These are phyloP conservation scores for Neocrepidodera transversa DNA, from an alignment of 2,888 invertebrate genomes.

Conservation along the genomic window DNA sequence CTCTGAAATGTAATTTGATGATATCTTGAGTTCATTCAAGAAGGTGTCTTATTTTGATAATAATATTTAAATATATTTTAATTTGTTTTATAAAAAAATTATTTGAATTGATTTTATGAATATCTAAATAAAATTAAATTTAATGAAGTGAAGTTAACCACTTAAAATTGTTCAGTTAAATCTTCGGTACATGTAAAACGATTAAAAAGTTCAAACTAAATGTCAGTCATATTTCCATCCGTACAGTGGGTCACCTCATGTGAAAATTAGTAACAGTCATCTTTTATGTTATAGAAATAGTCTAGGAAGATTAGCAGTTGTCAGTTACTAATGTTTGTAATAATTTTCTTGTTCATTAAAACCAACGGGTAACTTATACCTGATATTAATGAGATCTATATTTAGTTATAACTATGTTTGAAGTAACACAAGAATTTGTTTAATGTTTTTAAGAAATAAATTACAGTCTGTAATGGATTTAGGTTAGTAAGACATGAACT, in stretches of 20 bases:
- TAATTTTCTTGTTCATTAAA: constrained; percentile 18
- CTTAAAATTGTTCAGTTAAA: too few species aligned
- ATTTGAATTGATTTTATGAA: too few species aligned
- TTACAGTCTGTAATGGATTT: too few species aligned
- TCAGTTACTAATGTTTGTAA: constrained; percentile 12
- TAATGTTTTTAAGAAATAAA: too few species aligned
- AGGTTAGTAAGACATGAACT: too few species aligned
- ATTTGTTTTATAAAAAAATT: too few species aligned
- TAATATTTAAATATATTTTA: too few species aligned
- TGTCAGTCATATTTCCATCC: not conserved
- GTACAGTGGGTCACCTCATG: not conserved
- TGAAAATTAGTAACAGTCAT: constrained; percentile 3
- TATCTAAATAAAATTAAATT: too few species aligned
- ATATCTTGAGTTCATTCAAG: too few species aligned
- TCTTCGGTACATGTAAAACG: not conserved
- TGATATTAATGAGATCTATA: constrained; percentile 2
- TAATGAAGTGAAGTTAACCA: too few species aligned
- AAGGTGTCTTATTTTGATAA: too few species aligned
- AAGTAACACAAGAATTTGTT: not conserved
- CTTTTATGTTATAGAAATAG: constrained; percentile 13
- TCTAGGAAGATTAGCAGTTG: constrained; percentile 4
- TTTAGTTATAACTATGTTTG: not conserved
- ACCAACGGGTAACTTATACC: constrained; percentile 1
- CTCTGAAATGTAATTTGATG: too few species aligned
- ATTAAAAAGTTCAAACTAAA: not conserved